Conservation (phyloP, 92 coral and sea anemone genomes). For the Galaxea fascicularis region DNA sequence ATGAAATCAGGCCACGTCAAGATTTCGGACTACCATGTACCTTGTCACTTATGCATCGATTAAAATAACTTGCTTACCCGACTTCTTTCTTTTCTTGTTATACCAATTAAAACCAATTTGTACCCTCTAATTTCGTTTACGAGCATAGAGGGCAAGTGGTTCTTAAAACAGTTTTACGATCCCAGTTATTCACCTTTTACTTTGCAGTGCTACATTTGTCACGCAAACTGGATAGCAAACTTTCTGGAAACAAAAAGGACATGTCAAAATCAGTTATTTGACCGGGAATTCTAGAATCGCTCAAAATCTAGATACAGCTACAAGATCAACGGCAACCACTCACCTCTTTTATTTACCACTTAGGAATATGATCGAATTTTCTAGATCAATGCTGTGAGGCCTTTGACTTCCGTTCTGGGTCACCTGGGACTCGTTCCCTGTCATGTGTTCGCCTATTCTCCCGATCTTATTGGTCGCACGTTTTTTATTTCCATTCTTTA, state of each 20-base stretch:
- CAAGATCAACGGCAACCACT: not conserved
- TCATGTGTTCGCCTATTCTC: slow-evolving; percentile 7
- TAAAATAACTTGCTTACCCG: too few relatives aligned
- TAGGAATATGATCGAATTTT: not conserved
- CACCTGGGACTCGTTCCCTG: not conserved
- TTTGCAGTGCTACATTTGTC: not conserved
- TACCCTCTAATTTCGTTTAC: not conserved
- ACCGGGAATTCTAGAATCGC: too few relatives aligned
- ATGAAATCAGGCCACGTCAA: not conserved
- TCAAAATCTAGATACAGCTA: not conserved
- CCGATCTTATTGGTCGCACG: slow-evolving; percentile 8
- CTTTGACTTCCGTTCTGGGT: not conserved
- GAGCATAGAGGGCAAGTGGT: not conserved
- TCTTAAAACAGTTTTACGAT: not conserved
- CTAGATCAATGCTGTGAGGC: not conserved
- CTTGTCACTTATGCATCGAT: too few relatives aligned
- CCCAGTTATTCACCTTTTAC: too few relatives aligned
- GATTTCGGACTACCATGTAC: not conserved
- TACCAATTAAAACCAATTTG: too few relatives aligned
- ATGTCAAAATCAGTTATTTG: too few relatives aligned
- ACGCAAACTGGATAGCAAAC: not conserved
- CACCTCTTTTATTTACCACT: not conserved
- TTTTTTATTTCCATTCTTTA: not conserved
- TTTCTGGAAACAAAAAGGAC: not conserved
- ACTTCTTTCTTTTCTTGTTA: too few relatives aligned